Base-by-base conservation (phyloP, 2,797 vertebrate species). In the Pseudocheirus occidentalis region DNA sequence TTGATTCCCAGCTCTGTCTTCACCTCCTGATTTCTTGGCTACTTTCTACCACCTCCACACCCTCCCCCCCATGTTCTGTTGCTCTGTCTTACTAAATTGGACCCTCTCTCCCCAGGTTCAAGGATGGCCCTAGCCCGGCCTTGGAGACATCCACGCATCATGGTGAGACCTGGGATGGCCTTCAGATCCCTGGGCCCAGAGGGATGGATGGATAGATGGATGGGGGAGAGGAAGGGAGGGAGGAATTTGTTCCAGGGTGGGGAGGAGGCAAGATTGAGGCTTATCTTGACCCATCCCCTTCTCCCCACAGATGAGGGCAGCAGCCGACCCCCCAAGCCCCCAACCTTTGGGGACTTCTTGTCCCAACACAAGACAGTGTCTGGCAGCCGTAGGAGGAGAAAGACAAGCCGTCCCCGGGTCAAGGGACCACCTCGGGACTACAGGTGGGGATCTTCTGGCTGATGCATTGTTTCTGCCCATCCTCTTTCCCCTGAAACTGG, bases 311-410 rank as follows among this genome's bases (percentile, higher is more conserved):
- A 96, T 2, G 95, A 93, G 59, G 94, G 96, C 53, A 97, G 97
- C 91, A 93, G 59, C 55, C 98, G 98, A 0, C 98, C 99, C 6
- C 99, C 99, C 4, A 99, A 99, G 92, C 97, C 94, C 0, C 98
- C 99, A 0, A 99, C 99, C 0, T 99, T 99, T 28, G 99, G 99
- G 0, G 99, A 99, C 94, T 99, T 99, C 98, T 94, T 99, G 94
- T 98, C 99, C 0, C 99, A 99, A 91, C 98, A 98, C 94, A 96
- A 98, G 97, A 97, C 96, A 31, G 98, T 98, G 29, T 98, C 98
- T 0, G 97, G 97, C 18, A 98, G 98, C 66, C 98, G 98, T 11
- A 98, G 98, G 12, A 98, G 98, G 56, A 98, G 98, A 66, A 98
- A 97, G 94, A 97, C 97, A 92, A 99, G 98, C 5, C 97, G 93